phyloP scores from a whole-genome alignment of 2,113 vertebrate species.

The Phalacrocorax aristotelis region DNA sequence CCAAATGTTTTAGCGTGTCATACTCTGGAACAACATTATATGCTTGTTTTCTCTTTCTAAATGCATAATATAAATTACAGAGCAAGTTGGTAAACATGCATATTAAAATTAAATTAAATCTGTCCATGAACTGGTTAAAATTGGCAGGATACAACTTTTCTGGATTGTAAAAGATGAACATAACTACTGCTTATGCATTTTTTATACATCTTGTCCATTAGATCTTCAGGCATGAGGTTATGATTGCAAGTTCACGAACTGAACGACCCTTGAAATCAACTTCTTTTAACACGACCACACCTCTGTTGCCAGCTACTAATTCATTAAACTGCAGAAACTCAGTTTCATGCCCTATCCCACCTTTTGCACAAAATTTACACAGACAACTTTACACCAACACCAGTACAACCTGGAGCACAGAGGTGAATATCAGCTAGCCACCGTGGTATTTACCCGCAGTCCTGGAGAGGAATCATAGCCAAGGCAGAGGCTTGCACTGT shows the following conservation, averaged over 20 bases:
- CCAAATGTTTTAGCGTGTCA: background rate
- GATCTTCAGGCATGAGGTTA: background rate
- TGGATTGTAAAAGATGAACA: background rate
- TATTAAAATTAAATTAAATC: background rate
- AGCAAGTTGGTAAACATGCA: background rate
- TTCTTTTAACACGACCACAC: background rate
- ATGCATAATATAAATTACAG: background rate
- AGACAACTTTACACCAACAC: background rate
- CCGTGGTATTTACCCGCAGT: too few species aligned
- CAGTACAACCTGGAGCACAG: background rate
- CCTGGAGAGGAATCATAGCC: fast-evolving
- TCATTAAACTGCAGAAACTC: background rate
- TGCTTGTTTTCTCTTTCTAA: background rate
- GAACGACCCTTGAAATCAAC: background rate
- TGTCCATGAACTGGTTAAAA: background rate
- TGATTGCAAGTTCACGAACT: background rate
- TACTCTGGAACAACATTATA: background rate
- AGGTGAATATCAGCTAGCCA: fast-evolving
- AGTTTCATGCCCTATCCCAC: background rate
- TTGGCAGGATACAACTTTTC: background rate
- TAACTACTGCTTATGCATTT: background rate
- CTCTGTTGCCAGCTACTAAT: background rate
- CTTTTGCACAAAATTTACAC: background rate
- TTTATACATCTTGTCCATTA: background rate
- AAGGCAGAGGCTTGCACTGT: background rate